A percentile compares a stretch with the other conserved stretches of the same genome.
Evolutionary conservation across 2,888 invertebrate genomes (phyloP).

Genomic region (Tipula unca): DNA sequence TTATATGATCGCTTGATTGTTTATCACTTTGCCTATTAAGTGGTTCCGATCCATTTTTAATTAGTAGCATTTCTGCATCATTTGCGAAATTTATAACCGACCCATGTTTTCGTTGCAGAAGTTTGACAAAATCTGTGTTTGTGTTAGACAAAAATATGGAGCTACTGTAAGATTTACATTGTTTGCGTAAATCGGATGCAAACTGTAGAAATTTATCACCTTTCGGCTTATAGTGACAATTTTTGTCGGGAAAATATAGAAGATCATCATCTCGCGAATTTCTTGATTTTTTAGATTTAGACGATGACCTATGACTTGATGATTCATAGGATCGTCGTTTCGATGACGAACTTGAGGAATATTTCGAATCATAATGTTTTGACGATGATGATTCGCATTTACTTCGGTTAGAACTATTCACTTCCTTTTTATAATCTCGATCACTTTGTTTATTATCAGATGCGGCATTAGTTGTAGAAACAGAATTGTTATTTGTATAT

Average conservation of each 20-base stretch:
- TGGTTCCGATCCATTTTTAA: neutral
- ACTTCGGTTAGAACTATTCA: neutral
- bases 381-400: neutral
- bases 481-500: conserved; percentile 31
- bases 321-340: neutral
- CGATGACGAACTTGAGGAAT: neutral
- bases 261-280: neutral
- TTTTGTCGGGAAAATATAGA: neutral
- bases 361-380: neutral
- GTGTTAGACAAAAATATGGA: neutral
- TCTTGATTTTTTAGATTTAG: neutral
- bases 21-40: neutral
- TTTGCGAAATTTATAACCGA: neutral
- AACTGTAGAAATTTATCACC: neutral
- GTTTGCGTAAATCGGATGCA: neutral
- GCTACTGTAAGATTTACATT: neutral
- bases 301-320: neutral
- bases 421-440: neutral
- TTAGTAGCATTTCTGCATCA: neutral
- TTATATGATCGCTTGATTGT: neutral
- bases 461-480: neutral
- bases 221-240: neutral
- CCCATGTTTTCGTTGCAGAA: neutral
- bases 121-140: neutral
- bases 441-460: neutral